A percentile compares a stretch with the other conserved stretches of the same genome.
Evolutionary conservation across 2,113 vertebrate species (phyloP).

Genomic region (Sphyrna mokarran): DNA sequence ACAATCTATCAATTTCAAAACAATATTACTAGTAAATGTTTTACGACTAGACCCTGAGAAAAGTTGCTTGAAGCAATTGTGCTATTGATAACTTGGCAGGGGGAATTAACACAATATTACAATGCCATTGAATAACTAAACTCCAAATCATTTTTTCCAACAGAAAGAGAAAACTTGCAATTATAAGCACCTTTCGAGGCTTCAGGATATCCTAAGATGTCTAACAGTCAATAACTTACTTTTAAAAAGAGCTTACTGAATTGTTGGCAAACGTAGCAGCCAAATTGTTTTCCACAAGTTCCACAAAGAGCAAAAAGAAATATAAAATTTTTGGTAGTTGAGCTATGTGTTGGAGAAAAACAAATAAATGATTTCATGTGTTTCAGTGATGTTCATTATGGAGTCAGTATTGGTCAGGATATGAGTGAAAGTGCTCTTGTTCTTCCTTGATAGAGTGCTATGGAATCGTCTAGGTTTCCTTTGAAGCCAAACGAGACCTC

Average conservation of each 20-base stretch:
- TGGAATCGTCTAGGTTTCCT: too few relatives aligned
- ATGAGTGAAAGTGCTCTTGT: too few relatives aligned
- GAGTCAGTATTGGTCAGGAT: too few relatives aligned
- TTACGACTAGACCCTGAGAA: neutral
- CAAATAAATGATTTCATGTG: too few relatives aligned
- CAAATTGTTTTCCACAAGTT: neutral
- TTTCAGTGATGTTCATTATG: too few relatives aligned
- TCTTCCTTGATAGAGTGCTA: too few relatives aligned
- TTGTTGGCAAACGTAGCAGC: neutral
- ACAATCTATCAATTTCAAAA: constrained; percentile 27
- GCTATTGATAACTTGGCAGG: neutral
- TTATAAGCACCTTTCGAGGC: neutral
- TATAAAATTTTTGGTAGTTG: neutral
- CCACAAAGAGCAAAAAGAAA: neutral
- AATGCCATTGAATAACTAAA: neutral
- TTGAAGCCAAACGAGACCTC: too few relatives aligned
- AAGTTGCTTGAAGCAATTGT: neutral
- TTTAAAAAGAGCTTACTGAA: neutral
- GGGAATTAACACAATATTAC: neutral
- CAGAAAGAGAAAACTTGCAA: neutral
- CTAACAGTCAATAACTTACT: neutral
- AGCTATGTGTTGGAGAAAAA: neutral
- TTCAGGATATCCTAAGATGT: neutral
- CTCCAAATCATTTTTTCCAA: neutral
- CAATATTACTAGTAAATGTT: neutral